Evolutionary conservation across 2,888 invertebrate genomes (phyloP).

Genomic region (Hydroisotoma schaefferi): DNA sequence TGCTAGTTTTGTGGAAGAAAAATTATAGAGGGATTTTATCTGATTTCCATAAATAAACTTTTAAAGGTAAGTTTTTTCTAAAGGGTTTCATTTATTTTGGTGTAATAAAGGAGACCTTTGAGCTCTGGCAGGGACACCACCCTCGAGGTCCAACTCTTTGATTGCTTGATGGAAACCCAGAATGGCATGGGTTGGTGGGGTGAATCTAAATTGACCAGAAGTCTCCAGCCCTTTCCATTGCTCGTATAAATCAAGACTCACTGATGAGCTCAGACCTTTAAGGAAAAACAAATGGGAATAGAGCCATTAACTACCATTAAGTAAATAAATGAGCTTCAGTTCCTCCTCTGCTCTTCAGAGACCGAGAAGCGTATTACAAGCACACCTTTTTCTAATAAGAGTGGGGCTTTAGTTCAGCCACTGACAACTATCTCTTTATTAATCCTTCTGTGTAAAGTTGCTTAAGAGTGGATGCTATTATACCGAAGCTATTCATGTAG

Average conservation of each 20-base stretch:
- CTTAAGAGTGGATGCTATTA: too few relatives aligned
- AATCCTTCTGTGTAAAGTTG: too few relatives aligned
- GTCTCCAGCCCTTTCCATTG: slow-evolving; percentile 53
- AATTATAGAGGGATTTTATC: background rate
- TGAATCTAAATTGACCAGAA: slow-evolving; percentile 56
- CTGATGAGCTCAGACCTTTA: slow-evolving; percentile 52
- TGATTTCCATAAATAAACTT: background rate
- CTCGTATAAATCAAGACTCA: slow-evolving; percentile 54
- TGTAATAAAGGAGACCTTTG: slow-evolving; percentile 49
- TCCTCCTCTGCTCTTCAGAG: too few relatives aligned
- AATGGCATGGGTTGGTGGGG: slow-evolving; percentile 56
- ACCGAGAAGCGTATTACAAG: too few relatives aligned
- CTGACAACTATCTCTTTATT: too few relatives aligned
- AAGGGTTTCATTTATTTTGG: slow-evolving; percentile 10
- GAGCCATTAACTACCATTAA: slow-evolving; percentile 4
- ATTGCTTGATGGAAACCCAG: slow-evolving; percentile 54
- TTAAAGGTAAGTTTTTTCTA: slow-evolving; percentile 1
- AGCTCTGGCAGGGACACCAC: slow-evolving; percentile 52
- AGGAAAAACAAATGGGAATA: background rate
- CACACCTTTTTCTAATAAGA: too few relatives aligned
- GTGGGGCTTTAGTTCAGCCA: too few relatives aligned
- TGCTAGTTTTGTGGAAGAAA: background rate
- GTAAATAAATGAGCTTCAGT: slow-evolving; percentile 7
- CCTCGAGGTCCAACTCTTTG: slow-evolving; percentile 52
- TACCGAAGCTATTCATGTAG: too few relatives aligned